Percentiles rank a stretch among this genome's conserved stretches.
Evolutionary conservation across 2,113 vertebrate genomes (phyloP).

Genomic region (Prunella himalayana): DNA sequence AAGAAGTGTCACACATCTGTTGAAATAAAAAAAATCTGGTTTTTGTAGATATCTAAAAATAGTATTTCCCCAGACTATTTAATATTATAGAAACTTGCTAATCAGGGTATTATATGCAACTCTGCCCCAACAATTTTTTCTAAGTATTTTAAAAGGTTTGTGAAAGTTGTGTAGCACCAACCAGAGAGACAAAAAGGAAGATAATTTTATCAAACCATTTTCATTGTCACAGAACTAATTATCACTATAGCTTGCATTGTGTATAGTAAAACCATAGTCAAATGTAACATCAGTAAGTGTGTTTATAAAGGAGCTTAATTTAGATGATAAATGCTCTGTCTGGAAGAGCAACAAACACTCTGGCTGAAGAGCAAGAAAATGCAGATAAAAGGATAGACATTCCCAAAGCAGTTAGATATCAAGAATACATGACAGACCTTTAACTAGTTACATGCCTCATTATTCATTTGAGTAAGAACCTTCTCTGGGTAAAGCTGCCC

Average conservation of each 20-base stretch:
- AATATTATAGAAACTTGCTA: background rate
- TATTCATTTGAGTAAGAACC: background rate
- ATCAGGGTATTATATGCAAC: background rate
- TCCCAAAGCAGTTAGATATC: background rate
- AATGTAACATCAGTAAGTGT: background rate
- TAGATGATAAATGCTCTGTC: background rate
- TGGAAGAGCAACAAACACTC: background rate
- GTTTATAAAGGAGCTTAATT: background rate
- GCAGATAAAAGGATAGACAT: background rate
- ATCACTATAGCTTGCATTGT: background rate
- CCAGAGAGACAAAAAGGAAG: background rate
- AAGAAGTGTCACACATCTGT: background rate
- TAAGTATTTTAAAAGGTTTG: background rate
- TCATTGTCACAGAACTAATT: background rate
- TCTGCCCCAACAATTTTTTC: background rate
- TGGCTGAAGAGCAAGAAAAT: background rate
- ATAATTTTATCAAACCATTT: background rate
- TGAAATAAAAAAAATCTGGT: background rate
- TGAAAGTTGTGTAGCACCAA: background rate
- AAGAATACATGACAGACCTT: background rate
- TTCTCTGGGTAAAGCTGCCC: background rate
- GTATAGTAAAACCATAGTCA: background rate
- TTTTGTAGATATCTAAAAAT: background rate
- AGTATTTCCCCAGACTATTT: background rate
- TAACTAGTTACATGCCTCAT: background rate